A percentile compares a stretch with the other conserved stretches of the same genome.
Conservation (phyloP, 2,113 vertebrate genomes). For the Emydocephalus ijimae region DNA sequence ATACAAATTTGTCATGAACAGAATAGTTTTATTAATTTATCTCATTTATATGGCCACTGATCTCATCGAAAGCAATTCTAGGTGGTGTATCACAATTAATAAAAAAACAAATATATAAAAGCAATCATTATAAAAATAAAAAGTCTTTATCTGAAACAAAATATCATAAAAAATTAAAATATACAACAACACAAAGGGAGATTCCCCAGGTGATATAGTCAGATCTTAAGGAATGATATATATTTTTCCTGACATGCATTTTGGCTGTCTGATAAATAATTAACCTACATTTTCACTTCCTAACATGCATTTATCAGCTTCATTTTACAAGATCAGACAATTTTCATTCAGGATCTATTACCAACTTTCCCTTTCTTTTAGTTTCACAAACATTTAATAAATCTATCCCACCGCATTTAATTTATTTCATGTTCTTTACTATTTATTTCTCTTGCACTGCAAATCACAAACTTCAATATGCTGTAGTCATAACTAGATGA, state of each 20-base stretch:
- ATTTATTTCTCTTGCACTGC: not conserved
- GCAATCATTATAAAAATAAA: not conserved
- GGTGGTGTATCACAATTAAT: not conserved
- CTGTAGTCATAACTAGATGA: not conserved
- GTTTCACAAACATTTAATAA: not conserved
- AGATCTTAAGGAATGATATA: not conserved
- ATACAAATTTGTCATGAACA: not conserved
- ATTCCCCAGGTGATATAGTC: not conserved
- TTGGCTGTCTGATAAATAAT: not conserved
- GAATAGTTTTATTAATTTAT: not conserved
- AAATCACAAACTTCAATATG: not conserved
- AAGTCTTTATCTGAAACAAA: not conserved
- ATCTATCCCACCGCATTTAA: not conserved
- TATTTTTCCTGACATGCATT: not conserved
- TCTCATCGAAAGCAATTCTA: not conserved
- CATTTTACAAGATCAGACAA: not conserved
- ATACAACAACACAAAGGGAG: not conserved
- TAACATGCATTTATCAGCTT: not conserved
- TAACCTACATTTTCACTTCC: not conserved
- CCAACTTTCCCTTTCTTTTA: not conserved
- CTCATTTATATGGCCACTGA: not conserved
- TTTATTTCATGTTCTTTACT: not conserved
- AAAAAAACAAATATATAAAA: not conserved
- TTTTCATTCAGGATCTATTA: not conserved
- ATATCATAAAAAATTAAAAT: no score